Evolutionary conservation across 2,888 invertebrate species (phyloP).

Genomic region (Amiota communis): DNA sequence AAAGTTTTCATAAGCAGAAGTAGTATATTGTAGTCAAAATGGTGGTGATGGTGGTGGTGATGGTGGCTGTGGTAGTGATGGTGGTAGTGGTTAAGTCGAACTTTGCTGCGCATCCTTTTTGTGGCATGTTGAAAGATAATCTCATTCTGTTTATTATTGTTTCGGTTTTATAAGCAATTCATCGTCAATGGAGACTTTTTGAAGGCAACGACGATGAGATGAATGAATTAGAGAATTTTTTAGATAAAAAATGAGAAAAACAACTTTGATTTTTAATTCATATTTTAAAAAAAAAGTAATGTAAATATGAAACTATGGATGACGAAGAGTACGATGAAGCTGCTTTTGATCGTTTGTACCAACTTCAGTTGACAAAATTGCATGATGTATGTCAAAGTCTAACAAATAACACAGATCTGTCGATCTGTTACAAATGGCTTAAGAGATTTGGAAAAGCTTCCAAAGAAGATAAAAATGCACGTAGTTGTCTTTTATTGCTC

Average conservation of each 20-base stretch:
- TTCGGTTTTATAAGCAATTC: neutral
- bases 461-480: constrained; percentile 33
- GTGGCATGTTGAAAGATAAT: constrained; percentile 16
- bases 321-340: neutral
- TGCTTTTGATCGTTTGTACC: constrained; percentile 20
- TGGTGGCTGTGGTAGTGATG: neutral
- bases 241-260: neutral
- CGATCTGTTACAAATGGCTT: constrained; percentile 40
- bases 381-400: neutral
- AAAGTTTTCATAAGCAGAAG: too few species aligned
- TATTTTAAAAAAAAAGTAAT: neutral
- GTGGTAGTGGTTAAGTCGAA: neutral
- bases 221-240: neutral
- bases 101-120: constrained; percentile 1
- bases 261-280: neutral
- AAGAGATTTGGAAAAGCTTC: constrained; percentile 35
- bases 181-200: too few species aligned
- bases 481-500: constrained; percentile 41
- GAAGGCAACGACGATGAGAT: neutral
- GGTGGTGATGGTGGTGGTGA: neutral
- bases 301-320: constrained; percentile 7
- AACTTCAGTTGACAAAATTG: neutral
- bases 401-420: neutral
- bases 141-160: constrained; percentile 15
- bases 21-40: neutral